Evolutionary conservation across 2,888 invertebrate species (phyloP).

Genomic region (Eledone cirrhosa): DNA sequence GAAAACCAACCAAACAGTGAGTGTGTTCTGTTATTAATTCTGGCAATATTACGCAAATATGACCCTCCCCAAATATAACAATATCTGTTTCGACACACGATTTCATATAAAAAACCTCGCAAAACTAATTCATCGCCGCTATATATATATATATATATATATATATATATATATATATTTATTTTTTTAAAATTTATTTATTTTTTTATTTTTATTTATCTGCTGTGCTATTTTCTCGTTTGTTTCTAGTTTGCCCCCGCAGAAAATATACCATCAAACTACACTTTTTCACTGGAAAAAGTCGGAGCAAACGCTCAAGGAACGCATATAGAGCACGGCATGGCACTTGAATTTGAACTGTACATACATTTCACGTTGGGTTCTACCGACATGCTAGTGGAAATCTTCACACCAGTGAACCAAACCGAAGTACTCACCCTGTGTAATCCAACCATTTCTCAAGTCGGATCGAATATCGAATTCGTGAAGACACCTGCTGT

Average conservation of each 20-base stretch:
- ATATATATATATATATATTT: too few species aligned
- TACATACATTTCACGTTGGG: slow-evolving; percentile 43
- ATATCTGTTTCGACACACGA: too few species aligned
- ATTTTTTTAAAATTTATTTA: too few species aligned
- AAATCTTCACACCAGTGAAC: slow-evolving; percentile 65
- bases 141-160: too few species aligned
- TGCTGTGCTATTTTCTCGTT: background rate
- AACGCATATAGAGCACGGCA: slow-evolving; percentile 49
- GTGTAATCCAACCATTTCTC: slow-evolving; percentile 52
- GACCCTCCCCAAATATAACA: too few species aligned
- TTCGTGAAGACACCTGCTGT: slow-evolving; percentile 32
- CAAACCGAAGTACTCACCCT: slow-evolving; percentile 61
- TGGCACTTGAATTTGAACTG: slow-evolving; percentile 49
- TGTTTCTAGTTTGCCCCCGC: background rate
- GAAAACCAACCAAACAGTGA: too few species aligned
- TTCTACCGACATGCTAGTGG: slow-evolving; percentile 57
- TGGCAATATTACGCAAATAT: too few species aligned
- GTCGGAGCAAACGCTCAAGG: slow-evolving; percentile 35
- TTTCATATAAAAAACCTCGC: too few species aligned
- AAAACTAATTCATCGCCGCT: too few species aligned
- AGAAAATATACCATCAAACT: slow-evolving; percentile 37
- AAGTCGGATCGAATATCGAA: slow-evolving; percentile 45
- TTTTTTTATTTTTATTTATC: background rate
- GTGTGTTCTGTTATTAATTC: too few species aligned
- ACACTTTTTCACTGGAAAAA: slow-evolving; percentile 44